Conservation (phyloP, 2,113 vertebrate genomes). For the Heptranchias perlo region DNA sequence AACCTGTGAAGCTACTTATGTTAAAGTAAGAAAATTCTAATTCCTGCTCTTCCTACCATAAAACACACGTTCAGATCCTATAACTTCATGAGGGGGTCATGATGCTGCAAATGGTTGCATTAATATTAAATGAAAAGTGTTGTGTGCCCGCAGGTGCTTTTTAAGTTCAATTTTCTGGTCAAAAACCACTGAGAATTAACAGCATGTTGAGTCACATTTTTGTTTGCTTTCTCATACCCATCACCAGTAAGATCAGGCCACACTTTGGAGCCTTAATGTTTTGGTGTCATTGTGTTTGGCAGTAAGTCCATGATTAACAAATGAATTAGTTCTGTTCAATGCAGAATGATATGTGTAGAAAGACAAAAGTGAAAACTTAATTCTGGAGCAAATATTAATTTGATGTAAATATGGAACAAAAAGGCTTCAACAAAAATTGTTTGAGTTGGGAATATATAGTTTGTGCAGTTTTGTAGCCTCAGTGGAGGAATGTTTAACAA, state of each 20-base stretch:
- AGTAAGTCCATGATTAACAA: neutral
- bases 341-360: neutral
- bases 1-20: neutral
- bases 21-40: neutral
- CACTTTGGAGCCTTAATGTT: neutral
- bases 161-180: neutral
- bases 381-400: neutral
- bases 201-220: neutral
- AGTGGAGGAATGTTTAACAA: neutral
- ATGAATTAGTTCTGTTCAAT: neutral
- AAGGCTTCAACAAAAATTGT: neutral
- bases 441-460: neutral
- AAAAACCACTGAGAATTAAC: neutral
- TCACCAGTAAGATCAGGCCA: neutral
- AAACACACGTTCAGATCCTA: neutral
- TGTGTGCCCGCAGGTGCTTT: neutral
- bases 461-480: neutral
- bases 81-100: neutral
- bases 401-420: conserved; percentile 11
- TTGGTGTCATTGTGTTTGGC: neutral
- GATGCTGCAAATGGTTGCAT: neutral
- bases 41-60: neutral
- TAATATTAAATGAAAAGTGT: neutral
- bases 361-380: neutral
- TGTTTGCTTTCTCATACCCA: neutral